A percentile compares a stretch with the other conserved stretches of the same genome.
phyloP scores from a whole-genome alignment of 2,888 invertebrate genomes.

The Xiphydria camelus region DNA sequence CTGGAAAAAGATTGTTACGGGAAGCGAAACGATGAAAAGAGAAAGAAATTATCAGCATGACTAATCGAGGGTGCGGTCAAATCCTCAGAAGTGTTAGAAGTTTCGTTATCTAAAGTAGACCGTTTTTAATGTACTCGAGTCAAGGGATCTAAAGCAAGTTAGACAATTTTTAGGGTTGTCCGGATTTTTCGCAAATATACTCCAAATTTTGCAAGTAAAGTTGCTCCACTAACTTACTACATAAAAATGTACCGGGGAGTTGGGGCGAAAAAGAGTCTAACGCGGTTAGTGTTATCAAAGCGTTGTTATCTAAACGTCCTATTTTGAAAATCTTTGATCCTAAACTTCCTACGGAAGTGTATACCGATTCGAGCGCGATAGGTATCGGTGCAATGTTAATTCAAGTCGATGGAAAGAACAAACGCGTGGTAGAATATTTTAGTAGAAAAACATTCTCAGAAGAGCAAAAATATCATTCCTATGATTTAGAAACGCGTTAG shows the following conservation, averaged over 20 bases:
- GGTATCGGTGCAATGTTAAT: slow-evolving; percentile 24
- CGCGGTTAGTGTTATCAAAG: too few relatives aligned
- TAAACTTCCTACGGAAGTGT: slow-evolving; percentile 17
- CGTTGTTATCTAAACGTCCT: too few relatives aligned
- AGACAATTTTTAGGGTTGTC: slow-evolving; percentile 22
- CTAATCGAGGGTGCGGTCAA: too few relatives aligned
- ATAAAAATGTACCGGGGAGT: slow-evolving; percentile 4
- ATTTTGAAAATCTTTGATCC: slow-evolving; percentile 12
- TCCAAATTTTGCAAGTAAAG: too few relatives aligned
- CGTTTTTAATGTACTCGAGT: slow-evolving; percentile 15
- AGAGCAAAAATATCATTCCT: slow-evolving; percentile 35
- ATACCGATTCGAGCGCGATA: slow-evolving; percentile 21
- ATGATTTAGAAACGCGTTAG: slow-evolving; percentile 32
- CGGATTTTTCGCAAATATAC: slow-evolving; percentile 22
- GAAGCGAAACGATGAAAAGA: too few relatives aligned
- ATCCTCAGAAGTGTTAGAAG: too few relatives aligned
- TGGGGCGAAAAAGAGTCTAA: slow-evolving; percentile 11
- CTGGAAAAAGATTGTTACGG: too few relatives aligned
- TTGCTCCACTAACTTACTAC: slow-evolving; percentile 16
- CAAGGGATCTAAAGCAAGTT: slow-evolving; percentile 20
- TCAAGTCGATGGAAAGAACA: slow-evolving; percentile 15
- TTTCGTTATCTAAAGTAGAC: too few relatives aligned
- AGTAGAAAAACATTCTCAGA: slow-evolving; percentile 35
- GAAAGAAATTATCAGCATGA: too few relatives aligned
- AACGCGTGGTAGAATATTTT: slow-evolving; percentile 21